Percentiles rank a stretch among this genome's conserved stretches.
Evolutionary conservation across 2,113 vertebrate genomes (phyloP).

Genomic region (Percina caprodes): DNA sequence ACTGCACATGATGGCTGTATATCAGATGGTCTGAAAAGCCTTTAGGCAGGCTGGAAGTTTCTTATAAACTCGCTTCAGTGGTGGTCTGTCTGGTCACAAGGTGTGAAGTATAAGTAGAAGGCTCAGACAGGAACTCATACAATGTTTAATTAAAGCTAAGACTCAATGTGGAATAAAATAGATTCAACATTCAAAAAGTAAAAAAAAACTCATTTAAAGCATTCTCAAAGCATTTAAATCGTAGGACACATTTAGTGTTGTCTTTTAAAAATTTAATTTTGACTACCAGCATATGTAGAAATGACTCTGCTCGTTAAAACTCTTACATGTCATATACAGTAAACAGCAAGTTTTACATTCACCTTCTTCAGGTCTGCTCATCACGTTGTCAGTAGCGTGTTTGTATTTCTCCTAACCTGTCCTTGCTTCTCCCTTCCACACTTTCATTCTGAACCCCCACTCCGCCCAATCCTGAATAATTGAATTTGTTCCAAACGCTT

Average conservation of each 20-base stretch:
- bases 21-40: slow-evolving; percentile 6
- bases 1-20: background rate
- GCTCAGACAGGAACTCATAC: background rate
- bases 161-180: background rate
- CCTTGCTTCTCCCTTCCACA: background rate
- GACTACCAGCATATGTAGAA: background rate
- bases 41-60: background rate
- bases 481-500: background rate
- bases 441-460: background rate
- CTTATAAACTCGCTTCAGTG: background rate
- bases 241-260: background rate
- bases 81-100: slow-evolving; percentile 7
- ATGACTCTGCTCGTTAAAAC: too few species aligned
- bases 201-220: too few species aligned
- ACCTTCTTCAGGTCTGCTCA: background rate
- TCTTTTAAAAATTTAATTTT: background rate
- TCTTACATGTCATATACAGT: too few species aligned
- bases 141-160: background rate
- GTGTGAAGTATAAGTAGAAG: background rate
- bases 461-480: background rate
- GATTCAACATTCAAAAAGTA: background rate
- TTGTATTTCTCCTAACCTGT: background rate
- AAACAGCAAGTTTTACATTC: background rate
- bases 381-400: too few species aligned
- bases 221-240: background rate